Evolutionary conservation across 2,113 vertebrate genomes (phyloP).

Genomic region (Dromas ardeola): DNA sequence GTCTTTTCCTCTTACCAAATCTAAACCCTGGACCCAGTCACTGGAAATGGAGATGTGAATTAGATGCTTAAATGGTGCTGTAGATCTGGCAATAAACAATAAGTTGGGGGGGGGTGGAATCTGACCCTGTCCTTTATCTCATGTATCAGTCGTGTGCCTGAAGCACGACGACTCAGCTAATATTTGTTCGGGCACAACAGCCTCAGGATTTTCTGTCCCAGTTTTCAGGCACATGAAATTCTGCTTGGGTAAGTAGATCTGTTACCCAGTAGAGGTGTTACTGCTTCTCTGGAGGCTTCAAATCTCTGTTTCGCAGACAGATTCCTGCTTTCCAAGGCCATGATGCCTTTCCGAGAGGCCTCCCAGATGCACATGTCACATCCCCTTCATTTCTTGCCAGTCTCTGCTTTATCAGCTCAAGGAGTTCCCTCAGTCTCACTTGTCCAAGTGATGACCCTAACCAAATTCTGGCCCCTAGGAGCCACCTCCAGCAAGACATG

Average conservation of each 20-base stretch:
- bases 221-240: not conserved
- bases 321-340: not conserved
- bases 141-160: fast-evolving
- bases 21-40: not conserved
- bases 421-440: not conserved
- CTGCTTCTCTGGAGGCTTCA: not conserved
- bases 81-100: not conserved
- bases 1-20: not conserved
- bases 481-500: fast-evolving
- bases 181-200: not conserved
- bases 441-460: not conserved
- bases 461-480: not conserved
- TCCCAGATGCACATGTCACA: not conserved
- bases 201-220: not conserved
- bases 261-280: not conserved
- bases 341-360: not conserved
- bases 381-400: not conserved
- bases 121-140: not conserved
- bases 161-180: not conserved
- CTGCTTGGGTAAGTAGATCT: not conserved
- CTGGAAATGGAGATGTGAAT: not conserved
- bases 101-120: not conserved
- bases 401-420: not conserved
- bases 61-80: not conserved
- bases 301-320: not conserved